Percentiles rank a stretch among this genome's conserved stretches.
Conservation (phyloP, 2,113 vertebrate genomes). For the Anhinga rufa region DNA sequence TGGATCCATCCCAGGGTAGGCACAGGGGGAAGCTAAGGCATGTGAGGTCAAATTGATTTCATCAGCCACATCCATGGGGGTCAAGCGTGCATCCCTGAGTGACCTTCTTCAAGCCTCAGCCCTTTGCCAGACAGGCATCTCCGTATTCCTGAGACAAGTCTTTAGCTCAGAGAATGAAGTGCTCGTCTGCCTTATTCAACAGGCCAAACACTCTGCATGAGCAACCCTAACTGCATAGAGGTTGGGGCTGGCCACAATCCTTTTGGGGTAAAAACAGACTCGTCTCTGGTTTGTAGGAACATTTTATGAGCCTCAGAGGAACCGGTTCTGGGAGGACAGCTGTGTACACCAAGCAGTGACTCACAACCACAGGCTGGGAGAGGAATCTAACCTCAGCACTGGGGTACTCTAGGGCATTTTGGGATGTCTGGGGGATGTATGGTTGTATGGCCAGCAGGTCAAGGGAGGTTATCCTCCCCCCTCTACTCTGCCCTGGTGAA, state of each 20-base stretch:
- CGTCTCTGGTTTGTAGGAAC: not conserved
- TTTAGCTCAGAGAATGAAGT: not conserved
- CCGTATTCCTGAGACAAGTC: not conserved
- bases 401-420: not conserved
- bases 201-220: fast-evolving
- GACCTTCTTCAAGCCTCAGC: not conserved
- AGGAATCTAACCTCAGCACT: not conserved
- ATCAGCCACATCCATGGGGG: not conserved
- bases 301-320: not conserved
- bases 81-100: not conserved
- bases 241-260: not conserved
- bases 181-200: not conserved
- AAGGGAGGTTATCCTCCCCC: no score
- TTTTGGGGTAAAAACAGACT: not conserved
- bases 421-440: not conserved
- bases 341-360: not conserved
- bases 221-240: not conserved
- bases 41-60: not conserved
- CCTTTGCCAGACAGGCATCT: not conserved
- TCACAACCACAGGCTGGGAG: not conserved
- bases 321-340: not conserved
- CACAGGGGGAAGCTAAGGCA: not conserved
- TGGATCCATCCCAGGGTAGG: not conserved
- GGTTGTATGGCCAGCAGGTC: not conserved
- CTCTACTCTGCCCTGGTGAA: no score